Evolutionary conservation across 2,113 vertebrate species (phyloP), one percentile per base, ranked within the genome.

Genomic region (Poecile atricapillus): DNA sequence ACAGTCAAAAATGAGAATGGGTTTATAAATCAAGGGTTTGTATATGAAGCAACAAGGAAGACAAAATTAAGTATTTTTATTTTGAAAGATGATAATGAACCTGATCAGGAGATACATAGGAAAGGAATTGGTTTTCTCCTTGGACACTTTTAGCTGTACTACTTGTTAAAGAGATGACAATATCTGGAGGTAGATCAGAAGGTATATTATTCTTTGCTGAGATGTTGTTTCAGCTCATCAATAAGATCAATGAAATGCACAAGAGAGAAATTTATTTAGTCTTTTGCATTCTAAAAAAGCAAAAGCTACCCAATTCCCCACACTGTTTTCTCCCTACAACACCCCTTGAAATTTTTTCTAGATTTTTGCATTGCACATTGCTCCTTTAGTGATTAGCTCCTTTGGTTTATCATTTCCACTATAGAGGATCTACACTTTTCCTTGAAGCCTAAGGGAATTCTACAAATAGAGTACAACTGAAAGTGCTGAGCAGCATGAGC

Each of bases 201-300:
- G 31, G 47, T 20, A 84, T 77, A 89, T 84, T 68, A 58, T 68
- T 78, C 91, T 89, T 82, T 27, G 31, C 44, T 82, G 56, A 68
- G 90, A 55, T 56, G 49, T 89, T 94, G 41, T n/a, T 87, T 85
- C 58, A 87, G 44, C 33, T 87, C 49, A 91, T 76, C 12, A 9
- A 52, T 71, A 60, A 77, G 60, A 94, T 89, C 80, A 94, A 63
- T 71, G 60, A 94, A 95, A 91, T 68, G n/a, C 70, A 67, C 23
- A 41, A 59, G 49, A 91, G 16, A 85, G 52, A 88, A 52, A 92
- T 86, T 83, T 84, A 87, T 93, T 83, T 70, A 70, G 37, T 53
- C 30, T 78, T 91, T 78, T 89, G 67, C 15, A 59, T 33, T 53
- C 46, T 17, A 70, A 63, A 83, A 73, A 46, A 63, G 24, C 13